Evolutionary conservation across 2,797 vertebrate genomes (phyloP).

Genomic region (Paramormyrops hopkinsi): DNA sequence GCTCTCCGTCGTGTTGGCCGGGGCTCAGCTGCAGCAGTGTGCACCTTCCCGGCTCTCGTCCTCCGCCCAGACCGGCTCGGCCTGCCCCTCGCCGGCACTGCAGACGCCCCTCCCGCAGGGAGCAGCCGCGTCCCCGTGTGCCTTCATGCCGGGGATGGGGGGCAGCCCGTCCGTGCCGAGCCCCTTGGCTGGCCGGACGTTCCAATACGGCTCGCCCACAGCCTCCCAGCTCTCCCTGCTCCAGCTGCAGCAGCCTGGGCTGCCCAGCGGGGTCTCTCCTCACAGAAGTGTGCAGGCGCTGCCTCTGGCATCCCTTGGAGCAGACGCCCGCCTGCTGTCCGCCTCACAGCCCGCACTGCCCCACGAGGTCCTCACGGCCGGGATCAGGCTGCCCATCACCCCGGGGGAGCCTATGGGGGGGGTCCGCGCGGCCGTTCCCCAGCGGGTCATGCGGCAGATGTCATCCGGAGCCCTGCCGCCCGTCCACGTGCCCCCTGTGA

Average conservation of each 20-base stretch:
- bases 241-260: conserved; percentile 51
- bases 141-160: conserved; percentile 79
- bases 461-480: conserved; percentile 91
- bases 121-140: conserved; percentile 79
- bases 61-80: conserved; percentile 64
- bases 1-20: conserved; percentile 56
- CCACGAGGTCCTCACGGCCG: conserved; percentile 74
- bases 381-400: conserved; percentile 75
- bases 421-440: conserved; percentile 75
- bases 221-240: conserved; percentile 87
- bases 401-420: conserved; percentile 83
- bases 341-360: conserved; percentile 96
- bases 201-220: conserved; percentile 85
- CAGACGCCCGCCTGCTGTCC: conserved; percentile 85
- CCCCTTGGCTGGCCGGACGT: conserved; percentile 82
- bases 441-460: conserved; percentile 92
- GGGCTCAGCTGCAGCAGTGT: conserved; percentile 72
- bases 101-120: conserved; percentile 72
- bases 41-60: conserved; percentile 54
- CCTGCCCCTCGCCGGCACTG: conserved; percentile 69
- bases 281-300: conserved; percentile 87
- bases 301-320: conserved; percentile 79
- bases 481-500: conserved; percentile 58
- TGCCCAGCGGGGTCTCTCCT: conserved; percentile 27
- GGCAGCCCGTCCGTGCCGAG: conserved; percentile 81